Evolutionary conservation across 1,140 invertebrate species (phyloP).

Genomic region (Frieseomelitta varia): DNA sequence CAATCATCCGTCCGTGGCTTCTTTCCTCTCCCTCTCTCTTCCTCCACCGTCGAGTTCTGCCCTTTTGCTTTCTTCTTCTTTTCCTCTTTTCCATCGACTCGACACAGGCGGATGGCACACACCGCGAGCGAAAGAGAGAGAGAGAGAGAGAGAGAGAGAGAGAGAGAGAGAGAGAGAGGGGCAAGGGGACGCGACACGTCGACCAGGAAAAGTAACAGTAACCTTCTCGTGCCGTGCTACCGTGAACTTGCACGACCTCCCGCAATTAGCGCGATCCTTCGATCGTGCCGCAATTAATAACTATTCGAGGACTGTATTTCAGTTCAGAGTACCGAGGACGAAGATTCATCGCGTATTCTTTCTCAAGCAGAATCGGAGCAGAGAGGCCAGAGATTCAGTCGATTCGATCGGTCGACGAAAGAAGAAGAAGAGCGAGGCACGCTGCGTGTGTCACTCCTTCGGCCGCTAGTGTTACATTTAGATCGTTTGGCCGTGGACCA

Average conservation of each 20-base stretch:
- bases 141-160: too few relatives aligned
- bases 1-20: constrained; percentile 45
- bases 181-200: constrained; percentile 31
- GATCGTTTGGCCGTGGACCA: constrained; percentile 34
- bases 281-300: constrained; percentile 40
- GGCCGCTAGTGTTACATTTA: constrained; percentile 26
- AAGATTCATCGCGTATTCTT: too few relatives aligned
- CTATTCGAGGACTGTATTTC: not conserved
- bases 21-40: constrained; percentile 18
- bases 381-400: too few relatives aligned
- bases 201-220: constrained; percentile 67
- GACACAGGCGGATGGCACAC: too few relatives aligned
- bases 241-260: constrained; percentile 66
- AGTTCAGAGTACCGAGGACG: too few relatives aligned
- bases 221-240: constrained; percentile 64
- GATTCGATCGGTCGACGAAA: too few relatives aligned
- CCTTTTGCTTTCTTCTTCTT: not conserved
- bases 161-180: not conserved
- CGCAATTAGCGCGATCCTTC: constrained; percentile 58
- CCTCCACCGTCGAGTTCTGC: too few relatives aligned
- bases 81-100: constrained; percentile 28
- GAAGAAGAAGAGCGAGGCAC: not conserved
- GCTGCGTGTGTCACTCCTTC: not conserved
- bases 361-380: too few relatives aligned
- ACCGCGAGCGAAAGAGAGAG: not conserved